Base-by-base conservation (phyloP, 2,113 vertebrate species). In the Guaruba guarouba region DNA sequence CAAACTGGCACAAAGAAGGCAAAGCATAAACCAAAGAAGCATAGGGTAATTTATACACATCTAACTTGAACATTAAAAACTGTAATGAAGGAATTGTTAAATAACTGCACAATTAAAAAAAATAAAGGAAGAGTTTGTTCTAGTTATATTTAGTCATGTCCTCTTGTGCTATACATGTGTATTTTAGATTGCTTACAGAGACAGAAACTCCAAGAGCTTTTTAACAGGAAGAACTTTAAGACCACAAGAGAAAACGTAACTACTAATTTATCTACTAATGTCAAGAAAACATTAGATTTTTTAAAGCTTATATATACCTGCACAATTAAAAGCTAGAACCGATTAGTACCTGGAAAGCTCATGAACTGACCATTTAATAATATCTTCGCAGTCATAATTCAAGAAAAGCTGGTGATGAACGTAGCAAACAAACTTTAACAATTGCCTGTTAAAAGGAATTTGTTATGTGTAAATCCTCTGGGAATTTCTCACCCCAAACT, bases 171-270 rank as follows among this genome's bases (percentile, higher is more conserved):
- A 37, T 17, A 69, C 61, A 25, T 13, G 19, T 41, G 39, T 49
- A 67, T 41, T 71, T 74, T 88, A 70, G 61, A 88, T 18, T 86
- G 69, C 69, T 88, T 76, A 64, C 41, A 46, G 4, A 85, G 59
- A 61, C 18, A 17, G n/a, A 76, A 82, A 87, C 11, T 86, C 51
- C 17, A 64, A 86, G 41, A 88, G 76, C 24, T 76, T 33, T n/a
- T 85, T 82, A 93, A 74, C n/a, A 80, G 17, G n/a, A 96, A 88
- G 67, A 86, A 78, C n/a, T 77, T 86, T 25, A 11, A 92, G 27
- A 63, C 12, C 25, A 64, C n/a, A 82, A 44, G 33, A 73, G n/a
- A 86, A 91, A 91, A 84, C 68, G 37, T 61, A 90, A 82, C 31
- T 52, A 31, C 14, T 91, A 59, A 64, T 64, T 81, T 83, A 88